Conservation (phyloP, 2,888 invertebrate genomes). For the Cantharis nigra region DNA sequence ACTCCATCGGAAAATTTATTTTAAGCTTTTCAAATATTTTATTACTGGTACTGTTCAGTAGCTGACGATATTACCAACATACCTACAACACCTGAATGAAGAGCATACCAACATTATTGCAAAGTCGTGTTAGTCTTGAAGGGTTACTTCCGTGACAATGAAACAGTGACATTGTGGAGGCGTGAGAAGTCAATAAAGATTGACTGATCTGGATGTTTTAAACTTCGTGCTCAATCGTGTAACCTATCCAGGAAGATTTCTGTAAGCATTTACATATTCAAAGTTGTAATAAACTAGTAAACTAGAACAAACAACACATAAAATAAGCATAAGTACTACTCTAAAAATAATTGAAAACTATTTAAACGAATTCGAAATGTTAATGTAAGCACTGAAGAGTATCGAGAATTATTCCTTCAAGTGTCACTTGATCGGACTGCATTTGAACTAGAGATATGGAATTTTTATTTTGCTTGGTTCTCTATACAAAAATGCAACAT, state of each 20-base stretch:
- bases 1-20: neutral
- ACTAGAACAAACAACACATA: constrained; percentile 8
- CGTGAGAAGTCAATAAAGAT: constrained; percentile 33
- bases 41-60: neutral
- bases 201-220: constrained; percentile 29
- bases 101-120: constrained; percentile 13
- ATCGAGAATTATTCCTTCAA: neutral
- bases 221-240: constrained; percentile 19
- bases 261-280: constrained; percentile 24
- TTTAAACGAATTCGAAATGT: neutral
- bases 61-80: neutral
- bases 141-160: constrained; percentile 29
- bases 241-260: constrained; percentile 21
- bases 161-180: constrained; percentile 25
- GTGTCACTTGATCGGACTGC: neutral
- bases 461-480: no score
- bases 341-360: neutral
- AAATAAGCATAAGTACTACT: neutral
- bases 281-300: constrained; percentile 19
- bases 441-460: no score
- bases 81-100: neutral
- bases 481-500: no score
- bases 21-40: neutral
- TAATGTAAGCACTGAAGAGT: neutral
- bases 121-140: constrained; percentile 17